Evolutionary conservation across 2,888 invertebrate species (phyloP).

Genomic region (Dryobotodes eremita): DNA sequence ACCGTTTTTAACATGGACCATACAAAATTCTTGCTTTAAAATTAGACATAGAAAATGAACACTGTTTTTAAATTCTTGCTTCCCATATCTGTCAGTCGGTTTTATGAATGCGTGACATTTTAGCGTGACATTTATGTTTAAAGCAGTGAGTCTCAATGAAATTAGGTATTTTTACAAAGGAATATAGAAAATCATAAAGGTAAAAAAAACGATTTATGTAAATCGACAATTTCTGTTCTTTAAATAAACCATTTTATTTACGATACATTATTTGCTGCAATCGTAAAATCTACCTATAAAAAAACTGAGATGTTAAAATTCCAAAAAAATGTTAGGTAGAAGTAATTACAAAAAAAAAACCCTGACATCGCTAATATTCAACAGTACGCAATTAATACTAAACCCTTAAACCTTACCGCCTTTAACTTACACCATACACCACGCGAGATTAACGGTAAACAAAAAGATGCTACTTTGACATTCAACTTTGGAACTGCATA

Average conservation of each 20-base stretch:
- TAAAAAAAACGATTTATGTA: neutral
- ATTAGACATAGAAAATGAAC: slow-evolving; percentile 49
- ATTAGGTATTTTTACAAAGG: neutral
- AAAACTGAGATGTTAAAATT: neutral
- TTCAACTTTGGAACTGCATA: slow-evolving; percentile 58
- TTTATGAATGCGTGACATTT: slow-evolving; percentile 2
- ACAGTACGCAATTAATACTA: neutral
- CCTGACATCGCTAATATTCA: neutral
- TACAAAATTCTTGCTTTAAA: slow-evolving; percentile 43
- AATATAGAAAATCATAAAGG: neutral
- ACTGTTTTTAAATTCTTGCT: slow-evolving; percentile 22
- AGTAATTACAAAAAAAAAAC: neutral
- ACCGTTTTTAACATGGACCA: slow-evolving; percentile 60
- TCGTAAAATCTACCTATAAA: neutral
- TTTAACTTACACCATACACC: slow-evolving; percentile 36
- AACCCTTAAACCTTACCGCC: neutral
- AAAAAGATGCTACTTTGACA: slow-evolving; percentile 66
- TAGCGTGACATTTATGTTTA: slow-evolving; percentile 3
- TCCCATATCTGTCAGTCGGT: slow-evolving; percentile 8
- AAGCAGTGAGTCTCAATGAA: neutral
- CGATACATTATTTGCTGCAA: neutral
- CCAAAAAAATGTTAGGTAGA: neutral
- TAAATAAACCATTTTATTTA: neutral
- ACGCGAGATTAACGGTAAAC: slow-evolving; percentile 62
- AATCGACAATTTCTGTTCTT: neutral